Evolutionary conservation across 37 sponge, comb jelly and placozoan genomes (phyloP).

Genomic region (Crambe crambe): DNA sequence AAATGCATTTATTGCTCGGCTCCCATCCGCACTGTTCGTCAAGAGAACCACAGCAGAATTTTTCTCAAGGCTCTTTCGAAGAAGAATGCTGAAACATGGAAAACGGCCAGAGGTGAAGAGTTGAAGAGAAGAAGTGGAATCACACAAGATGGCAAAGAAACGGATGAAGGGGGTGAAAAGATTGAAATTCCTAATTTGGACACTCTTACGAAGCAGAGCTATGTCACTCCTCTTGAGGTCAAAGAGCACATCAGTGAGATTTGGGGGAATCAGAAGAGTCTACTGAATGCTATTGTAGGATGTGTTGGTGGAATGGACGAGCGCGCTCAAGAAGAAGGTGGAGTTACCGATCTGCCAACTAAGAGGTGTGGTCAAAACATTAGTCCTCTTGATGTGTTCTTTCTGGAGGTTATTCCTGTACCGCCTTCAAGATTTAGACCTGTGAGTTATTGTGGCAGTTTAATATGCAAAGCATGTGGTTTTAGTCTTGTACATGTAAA

Average conservation of each 20-base stretch:
- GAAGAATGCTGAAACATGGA: slow-evolving; percentile 63
- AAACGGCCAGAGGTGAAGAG: slow-evolving; percentile 17
- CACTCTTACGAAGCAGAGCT: slow-evolving; percentile 38
- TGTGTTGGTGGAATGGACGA: background rate
- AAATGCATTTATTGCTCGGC: slow-evolving; percentile 83
- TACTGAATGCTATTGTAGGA: slow-evolving; percentile 33
- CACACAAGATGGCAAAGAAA: background rate
- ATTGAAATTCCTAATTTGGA: background rate
- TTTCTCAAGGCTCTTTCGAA: slow-evolving; percentile 63
- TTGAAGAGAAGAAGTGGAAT: background rate
- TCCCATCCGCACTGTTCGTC: slow-evolving; percentile 71
- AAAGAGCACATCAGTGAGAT: slow-evolving; percentile 65
- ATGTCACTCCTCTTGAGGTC: slow-evolving; percentile 73
- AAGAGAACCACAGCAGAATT: slow-evolving; percentile 60
- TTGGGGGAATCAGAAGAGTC: slow-evolving; percentile 58
- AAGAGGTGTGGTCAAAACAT: background rate
- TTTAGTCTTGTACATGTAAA: background rate
- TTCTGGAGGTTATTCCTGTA: slow-evolving; percentile 81
- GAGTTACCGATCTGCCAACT: background rate
- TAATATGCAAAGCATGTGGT: too few species aligned
- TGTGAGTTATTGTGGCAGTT: slow-evolving; percentile 39
- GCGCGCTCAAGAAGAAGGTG: background rate
- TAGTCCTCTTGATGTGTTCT: slow-evolving; percentile 69
- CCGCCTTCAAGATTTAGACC: slow-evolving; percentile 94
- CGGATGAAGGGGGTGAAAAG: background rate